Conservation (phyloP, 2,797 vertebrate genomes). For the Peromyscus melanophrys region DNA sequence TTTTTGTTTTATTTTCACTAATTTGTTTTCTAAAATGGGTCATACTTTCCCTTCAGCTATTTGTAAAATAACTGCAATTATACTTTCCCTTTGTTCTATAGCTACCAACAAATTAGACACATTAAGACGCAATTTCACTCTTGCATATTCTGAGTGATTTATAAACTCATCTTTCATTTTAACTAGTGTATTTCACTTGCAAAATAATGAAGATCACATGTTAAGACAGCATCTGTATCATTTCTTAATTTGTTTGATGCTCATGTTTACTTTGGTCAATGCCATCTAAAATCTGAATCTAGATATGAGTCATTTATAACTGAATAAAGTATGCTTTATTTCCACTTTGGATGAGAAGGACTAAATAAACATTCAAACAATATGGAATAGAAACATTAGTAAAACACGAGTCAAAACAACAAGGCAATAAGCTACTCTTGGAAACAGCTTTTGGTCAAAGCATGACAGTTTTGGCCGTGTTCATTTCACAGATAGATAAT, state of each 20-base stretch:
- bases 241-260: slow-evolving; percentile 45
- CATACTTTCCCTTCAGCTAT: slow-evolving; percentile 84
- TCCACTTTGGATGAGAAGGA: background rate
- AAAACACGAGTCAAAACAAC: background rate
- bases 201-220: slow-evolving; percentile 70
- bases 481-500: background rate
- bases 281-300: background rate
- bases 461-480: background rate
- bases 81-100: slow-evolving; percentile 83
- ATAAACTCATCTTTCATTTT: slow-evolving; percentile 82
- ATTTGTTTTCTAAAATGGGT: slow-evolving; percentile 82
- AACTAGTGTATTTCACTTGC: slow-evolving; percentile 68
- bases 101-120: slow-evolving; percentile 83
- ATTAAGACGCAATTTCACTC: slow-evolving; percentile 85
- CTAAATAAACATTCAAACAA: slow-evolving; percentile 24
- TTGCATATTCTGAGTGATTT: slow-evolving; percentile 84
- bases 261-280: slow-evolving; percentile 28
- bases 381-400: background rate
- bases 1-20: slow-evolving; percentile 76
- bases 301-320: background rate
- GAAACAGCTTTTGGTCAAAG: background rate
- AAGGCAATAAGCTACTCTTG: background rate
- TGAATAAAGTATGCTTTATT: background rate
- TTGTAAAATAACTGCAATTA: slow-evolving; percentile 88
- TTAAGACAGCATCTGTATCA: slow-evolving; percentile 48